These are phyloP conservation scores for Anthoptus insignis DNA, from an alignment of 2,888 invertebrate species.

Conservation along the genomic window DNA sequence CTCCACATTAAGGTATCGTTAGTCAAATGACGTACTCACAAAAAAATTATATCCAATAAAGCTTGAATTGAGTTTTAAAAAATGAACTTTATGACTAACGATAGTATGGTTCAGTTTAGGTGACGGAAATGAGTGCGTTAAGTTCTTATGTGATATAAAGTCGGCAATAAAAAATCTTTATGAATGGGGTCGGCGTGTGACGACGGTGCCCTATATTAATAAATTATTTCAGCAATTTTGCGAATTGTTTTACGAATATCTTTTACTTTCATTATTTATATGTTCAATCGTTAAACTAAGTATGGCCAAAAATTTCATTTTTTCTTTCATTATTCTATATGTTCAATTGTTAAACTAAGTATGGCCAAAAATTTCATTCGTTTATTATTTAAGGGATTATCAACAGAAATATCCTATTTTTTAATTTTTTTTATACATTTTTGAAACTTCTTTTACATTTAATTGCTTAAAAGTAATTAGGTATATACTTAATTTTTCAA, in stretches of 20 bases:
- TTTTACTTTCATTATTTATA: slow-evolving; percentile 51
- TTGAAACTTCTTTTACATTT: too few species aligned
- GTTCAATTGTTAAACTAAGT: too few species aligned
- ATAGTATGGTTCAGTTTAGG: slow-evolving; percentile 39
- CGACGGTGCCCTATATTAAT: slow-evolving; percentile 72
- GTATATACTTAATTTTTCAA: not conserved
- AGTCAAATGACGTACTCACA: slow-evolving; percentile 70
- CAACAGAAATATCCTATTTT: too few species aligned
- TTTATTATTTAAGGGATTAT: too few species aligned
- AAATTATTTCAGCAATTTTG: slow-evolving; percentile 72
- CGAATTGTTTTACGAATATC: slow-evolving; percentile 72
- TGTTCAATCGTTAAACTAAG: too few species aligned
- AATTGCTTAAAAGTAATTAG: too few species aligned
- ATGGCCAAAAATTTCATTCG: too few species aligned
- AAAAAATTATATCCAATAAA: slow-evolving; percentile 43
- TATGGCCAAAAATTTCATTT: too few species aligned
- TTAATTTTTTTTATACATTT: too few species aligned
- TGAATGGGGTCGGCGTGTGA: slow-evolving; percentile 77
- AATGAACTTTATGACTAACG: slow-evolving; percentile 3
- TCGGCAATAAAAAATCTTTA: slow-evolving; percentile 70
- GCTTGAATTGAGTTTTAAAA: slow-evolving; percentile 38
- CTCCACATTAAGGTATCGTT: slow-evolving; percentile 83
- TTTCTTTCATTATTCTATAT: too few species aligned
- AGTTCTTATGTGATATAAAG: slow-evolving; percentile 43
- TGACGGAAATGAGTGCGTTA: slow-evolving; percentile 37